phyloP scores from a whole-genome alignment of 2,888 invertebrate genomes.

The Meghimatium bilineatum region DNA sequence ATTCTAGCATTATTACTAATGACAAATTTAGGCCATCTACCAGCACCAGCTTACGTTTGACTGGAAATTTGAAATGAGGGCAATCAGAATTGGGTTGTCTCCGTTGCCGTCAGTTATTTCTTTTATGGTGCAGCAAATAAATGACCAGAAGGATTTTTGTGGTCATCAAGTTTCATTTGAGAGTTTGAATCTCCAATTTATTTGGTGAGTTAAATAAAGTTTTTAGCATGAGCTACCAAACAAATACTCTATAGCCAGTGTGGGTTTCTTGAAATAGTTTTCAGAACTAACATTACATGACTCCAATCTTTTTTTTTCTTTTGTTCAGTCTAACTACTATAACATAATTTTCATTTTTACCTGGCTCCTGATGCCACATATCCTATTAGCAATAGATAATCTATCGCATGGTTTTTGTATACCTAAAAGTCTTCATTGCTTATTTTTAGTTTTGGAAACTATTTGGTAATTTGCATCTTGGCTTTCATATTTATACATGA shows the following conservation, averaged over 20 bases:
- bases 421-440: neutral
- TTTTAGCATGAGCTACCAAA: slow-evolving; percentile 19
- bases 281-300: slow-evolving; percentile 5
- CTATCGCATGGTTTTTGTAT: neutral
- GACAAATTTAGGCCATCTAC: neutral
- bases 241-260: neutral
- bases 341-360: neutral
- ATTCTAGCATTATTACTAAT: neutral
- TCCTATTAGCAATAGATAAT: neutral
- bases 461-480: neutral
- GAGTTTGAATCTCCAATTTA: neutral
- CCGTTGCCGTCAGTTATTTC: neutral
- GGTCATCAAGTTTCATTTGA: neutral
- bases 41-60: neutral
- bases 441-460: neutral
- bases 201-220: slow-evolving; percentile 24
- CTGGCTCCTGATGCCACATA: neutral
- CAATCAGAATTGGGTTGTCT: neutral
- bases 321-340: neutral
- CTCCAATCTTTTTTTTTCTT: neutral
- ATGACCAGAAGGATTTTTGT: neutral
- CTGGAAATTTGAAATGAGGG: neutral
- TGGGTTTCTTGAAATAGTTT: slow-evolving; percentile 18
- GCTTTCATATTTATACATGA: no score
- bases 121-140: neutral